Base-by-base conservation (phyloP, 2,888 invertebrate genomes). In the Cataglyphis altisquamis region DNA sequence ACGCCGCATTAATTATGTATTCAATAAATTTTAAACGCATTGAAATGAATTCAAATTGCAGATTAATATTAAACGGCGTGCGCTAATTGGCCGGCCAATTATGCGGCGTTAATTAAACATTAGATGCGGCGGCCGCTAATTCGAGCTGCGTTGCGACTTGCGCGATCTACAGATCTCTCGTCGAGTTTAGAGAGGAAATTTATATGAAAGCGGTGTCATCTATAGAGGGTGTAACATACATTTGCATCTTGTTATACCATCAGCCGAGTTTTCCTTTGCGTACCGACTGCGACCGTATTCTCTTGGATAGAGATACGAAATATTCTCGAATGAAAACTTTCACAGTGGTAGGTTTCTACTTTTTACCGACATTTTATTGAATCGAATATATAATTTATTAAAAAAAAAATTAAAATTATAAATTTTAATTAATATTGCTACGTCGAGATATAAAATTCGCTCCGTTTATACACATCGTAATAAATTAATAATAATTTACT, bases 41-140 rank as follows among this genome's bases (percentile, higher is more conserved):
- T 92, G 90, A 93, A 94, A 94, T 94, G 91, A 94, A 93, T 94
- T 94, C 93, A 93, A 94, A 94, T 94, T 92, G 93, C 91, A 93
- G 93, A 94, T 94, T 94, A 94, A 94, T 94, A 94, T 94, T 93
- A 92, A 94, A 92, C 92, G 92, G 90, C 87, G 90, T 88, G 87
- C 89, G 89, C 92, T 94, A 94, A 94, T 94, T 93, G 93, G 91
- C 86, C 90, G 88, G 88, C 92, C 93, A 92, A 94, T 94, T 94
- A 93, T 93, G 91, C 92, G 89, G 90, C 89, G 92, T 93, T 93
- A 94, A 94, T 94, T 93, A 94, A 94, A 94, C 93, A 94, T 94
- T 92, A 93, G 92, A 85, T 83, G 89, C 63, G 84, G 73, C 21
- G 86, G 83, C 85, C 73, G 75, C 73, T 83, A 66, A 85, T 84